Base-by-base conservation (phyloP, 2,113 vertebrate species). In the Xiphias gladius region DNA sequence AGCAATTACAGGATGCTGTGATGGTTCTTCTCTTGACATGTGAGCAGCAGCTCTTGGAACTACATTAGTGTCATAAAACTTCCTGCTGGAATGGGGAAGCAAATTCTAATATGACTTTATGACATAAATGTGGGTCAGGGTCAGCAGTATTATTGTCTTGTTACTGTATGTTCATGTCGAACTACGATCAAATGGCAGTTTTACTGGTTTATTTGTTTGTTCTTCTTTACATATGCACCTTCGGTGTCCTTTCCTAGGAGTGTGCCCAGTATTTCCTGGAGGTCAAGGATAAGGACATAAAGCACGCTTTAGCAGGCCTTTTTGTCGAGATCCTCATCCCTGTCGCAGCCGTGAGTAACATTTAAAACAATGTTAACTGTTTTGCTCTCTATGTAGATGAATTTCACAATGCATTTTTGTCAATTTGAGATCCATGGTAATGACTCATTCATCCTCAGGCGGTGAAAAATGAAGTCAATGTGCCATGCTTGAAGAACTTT, bases 381-480 rank as follows among this genome's bases (percentile, higher is more conserved):
- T 65, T 41, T n/a, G 4, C 35, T 24, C 22, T 73, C 32, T 2
- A 9, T 0, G 10, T 55, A 13, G 19, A 16, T 52, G 7, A 63
- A 57, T 41, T 14, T n/a, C 7, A 13, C 0, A 17, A 7, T 69
- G 39, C 75, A 10, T 26, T 65, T 64, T 19, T 72, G 5, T 64
- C 41, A 32, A 11, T 37, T 35, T 26, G 20, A 41, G 5, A 3
- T 68, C 14, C 4, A 24, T 12, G 22, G 6, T 67, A 50, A 80
- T 61, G 6, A 73, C 39, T 84, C 9, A 0, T 91, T 92, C 89
- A 85, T 90, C 86, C 71, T 76, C 84, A 99, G 98, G 97, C 98
- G 95, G 98, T 99, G 94, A 99, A 99, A 95, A 99, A 99, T 90
- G 98, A 99, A 97, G 98, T 99, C 91, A 99, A 99, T 83, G 98